Conservation (phyloP, 2,113 vertebrate genomes). For the Poeciliopsis turrubarensis region DNA sequence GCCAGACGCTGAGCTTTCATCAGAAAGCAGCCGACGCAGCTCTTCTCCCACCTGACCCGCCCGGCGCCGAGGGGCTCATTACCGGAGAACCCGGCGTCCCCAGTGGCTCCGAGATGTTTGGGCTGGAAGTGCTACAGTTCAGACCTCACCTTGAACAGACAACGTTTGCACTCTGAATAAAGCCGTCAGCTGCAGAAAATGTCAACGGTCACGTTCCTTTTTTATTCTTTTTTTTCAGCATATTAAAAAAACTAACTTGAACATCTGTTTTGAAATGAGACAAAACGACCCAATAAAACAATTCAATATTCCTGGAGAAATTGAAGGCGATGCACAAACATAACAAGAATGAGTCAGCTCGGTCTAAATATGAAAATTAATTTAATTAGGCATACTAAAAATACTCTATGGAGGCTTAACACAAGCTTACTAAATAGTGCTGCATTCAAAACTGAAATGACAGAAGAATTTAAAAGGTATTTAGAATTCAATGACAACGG, state of each 20-base stretch:
- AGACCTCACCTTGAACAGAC: not conserved
- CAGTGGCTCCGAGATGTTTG: slow-evolving; percentile 10
- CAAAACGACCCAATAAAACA: too few species aligned
- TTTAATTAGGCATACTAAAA: not conserved
- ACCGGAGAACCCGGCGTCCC: slow-evolving; percentile 28
- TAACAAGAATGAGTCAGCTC: too few species aligned
- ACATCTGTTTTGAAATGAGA: too few species aligned
- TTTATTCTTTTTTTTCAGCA: too few species aligned
- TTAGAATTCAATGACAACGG: too few species aligned
- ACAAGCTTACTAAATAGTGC: not conserved
- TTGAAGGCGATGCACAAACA: too few species aligned
- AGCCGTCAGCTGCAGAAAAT: too few species aligned
- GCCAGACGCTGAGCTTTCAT: slow-evolving; percentile 33
- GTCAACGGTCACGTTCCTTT: too few species aligned
- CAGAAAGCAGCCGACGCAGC: slow-evolving; percentile 22
- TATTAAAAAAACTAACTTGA: too few species aligned
- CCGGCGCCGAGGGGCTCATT: slow-evolving; percentile 48
- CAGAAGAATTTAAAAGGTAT: not conserved
- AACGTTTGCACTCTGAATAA: not conserved
- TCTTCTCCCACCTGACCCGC: slow-evolving; percentile 36
- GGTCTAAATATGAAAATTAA: too few species aligned
- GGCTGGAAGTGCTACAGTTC: not conserved
- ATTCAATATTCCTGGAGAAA: too few species aligned
- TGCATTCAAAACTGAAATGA: not conserved
- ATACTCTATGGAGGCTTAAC: not conserved